phyloP scores from a whole-genome alignment of 2,888 invertebrate species.

The Lepidocyrtinus sp. region DNA sequence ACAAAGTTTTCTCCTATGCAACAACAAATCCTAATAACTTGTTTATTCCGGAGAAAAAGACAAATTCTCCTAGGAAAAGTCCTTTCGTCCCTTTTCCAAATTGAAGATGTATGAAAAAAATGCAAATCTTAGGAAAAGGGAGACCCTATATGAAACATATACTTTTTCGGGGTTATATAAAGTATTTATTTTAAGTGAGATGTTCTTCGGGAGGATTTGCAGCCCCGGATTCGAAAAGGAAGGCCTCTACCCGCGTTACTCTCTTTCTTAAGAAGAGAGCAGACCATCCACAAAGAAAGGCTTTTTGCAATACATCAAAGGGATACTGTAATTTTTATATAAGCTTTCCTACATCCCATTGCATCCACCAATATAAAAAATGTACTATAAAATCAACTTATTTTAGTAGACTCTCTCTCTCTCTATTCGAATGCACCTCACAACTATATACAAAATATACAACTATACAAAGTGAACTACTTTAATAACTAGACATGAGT shows the following conservation, averaged over 20 bases:
- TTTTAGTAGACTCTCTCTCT: constrained; percentile 1
- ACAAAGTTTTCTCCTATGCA: too few species aligned
- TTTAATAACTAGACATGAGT: background rate
- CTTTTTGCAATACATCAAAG: constrained; percentile 40
- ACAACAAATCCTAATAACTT: too few species aligned
- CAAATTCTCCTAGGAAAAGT: too few species aligned
- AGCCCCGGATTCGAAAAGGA: constrained; percentile 62
- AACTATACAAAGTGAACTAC: background rate
- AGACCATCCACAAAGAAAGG: constrained; percentile 58
- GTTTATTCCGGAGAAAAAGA: too few species aligned
- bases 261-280: constrained; percentile 43
- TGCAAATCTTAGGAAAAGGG: too few species aligned
- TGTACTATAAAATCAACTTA: constrained; percentile 4
- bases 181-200: too few species aligned
- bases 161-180: too few species aligned
- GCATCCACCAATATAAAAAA: background rate
- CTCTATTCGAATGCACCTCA: background rate
- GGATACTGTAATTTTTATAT: background rate
- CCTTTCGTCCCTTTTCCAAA: too few species aligned
- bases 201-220: constrained; percentile 59
- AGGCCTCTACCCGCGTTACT: constrained; percentile 60
- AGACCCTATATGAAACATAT: too few species aligned
- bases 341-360: background rate
- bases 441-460: background rate
- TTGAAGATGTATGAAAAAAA: too few species aligned